phyloP scores from a whole-genome alignment of 2,888 invertebrate species.

The Altica lythri region DNA sequence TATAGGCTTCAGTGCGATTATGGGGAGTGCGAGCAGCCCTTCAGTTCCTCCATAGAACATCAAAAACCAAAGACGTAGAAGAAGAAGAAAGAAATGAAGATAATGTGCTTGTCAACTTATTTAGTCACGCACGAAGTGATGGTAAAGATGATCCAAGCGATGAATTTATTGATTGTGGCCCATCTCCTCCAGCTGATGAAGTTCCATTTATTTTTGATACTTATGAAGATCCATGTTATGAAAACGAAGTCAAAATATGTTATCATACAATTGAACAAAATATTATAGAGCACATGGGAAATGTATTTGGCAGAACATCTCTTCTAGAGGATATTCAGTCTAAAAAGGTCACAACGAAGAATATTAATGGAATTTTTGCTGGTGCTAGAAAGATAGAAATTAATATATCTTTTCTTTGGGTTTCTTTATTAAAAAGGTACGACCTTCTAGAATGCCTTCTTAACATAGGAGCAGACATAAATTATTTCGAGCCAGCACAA shows the following conservation, averaged over 20 bases:
- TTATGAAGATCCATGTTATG: conserved; percentile 67
- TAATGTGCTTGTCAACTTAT: conserved; percentile 8
- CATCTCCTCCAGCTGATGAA: conserved; percentile 78
- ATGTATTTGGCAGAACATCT: conserved; percentile 66
- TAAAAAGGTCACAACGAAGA: conserved; percentile 65
- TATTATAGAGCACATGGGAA: conserved; percentile 73
- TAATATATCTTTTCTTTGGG: conserved; percentile 74
- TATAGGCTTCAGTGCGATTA: conserved; percentile 10
- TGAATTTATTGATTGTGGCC: conserved; percentile 77
- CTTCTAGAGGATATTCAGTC: conserved; percentile 77
- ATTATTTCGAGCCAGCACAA: conserved; percentile 68
- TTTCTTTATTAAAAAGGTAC: conserved; percentile 72
- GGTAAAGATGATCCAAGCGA: conserved; percentile 59
- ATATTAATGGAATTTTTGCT: conserved; percentile 59
- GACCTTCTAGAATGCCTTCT: conserved; percentile 68
- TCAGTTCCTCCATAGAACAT: conserved; percentile 17
- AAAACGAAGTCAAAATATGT: conserved; percentile 72
- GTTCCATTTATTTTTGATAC: conserved; percentile 77
- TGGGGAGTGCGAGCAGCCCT: conserved; percentile 21
- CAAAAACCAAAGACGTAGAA: conserved; percentile 12
- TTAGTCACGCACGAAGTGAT: neutral
- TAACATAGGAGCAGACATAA: conserved; percentile 33
- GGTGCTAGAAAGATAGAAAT: conserved; percentile 68
- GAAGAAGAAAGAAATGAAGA: conserved; percentile 11
- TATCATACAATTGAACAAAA: conserved; percentile 72